Base-by-base conservation (phyloP, 2,888 invertebrate species). In the Ophioninae sp. region DNA sequence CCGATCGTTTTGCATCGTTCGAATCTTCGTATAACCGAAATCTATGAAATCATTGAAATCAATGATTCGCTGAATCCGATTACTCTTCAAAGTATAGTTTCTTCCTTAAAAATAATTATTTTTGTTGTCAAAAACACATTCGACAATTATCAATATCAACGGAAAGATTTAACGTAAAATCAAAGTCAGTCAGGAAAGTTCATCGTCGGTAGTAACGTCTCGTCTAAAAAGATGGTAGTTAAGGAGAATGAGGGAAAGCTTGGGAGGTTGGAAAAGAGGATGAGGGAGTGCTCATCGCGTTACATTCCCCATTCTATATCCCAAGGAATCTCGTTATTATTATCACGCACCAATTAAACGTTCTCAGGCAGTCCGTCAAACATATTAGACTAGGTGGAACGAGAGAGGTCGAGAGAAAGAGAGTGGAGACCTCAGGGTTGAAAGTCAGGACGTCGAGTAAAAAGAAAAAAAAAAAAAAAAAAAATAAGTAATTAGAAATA, bases 401-500 rank as follows among this genome's bases (percentile, higher is more conserved):
- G 89, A 89, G 87, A 85, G 86, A 84, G 81, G 50, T 59, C 10
- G 41, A 37, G 56, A 56, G 57, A 72, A 37, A 59, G 20, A 70
- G 44, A 68, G 23, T 30, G 44, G 30, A 70, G 70, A 70, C 57
- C 21, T 20, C 17, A 73, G 37, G 8, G 62, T 67, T 72, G 73
- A 56, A 20, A 65, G 73, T 78, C 67, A 79, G 74, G 72, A 87
- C 84, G 84, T 84, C 68, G 89, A 87, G 89, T n/a, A n/a, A n/a
- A n/a, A n/a, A n/a, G n/a, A n/a, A n/a, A n/a, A n/a, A n/a, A n/a
- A n/a, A n/a, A n/a, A n/a, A n/a, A n/a, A n/a, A 85, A 89, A 91
- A 91, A 77, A 92, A 91, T 91, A 91, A 92, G 91, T 92, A 91
- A 92, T 92, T 92, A 92, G 90, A 92, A 91, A 91, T 91, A 89